Conservation (phyloP, 1,140 invertebrate genomes). For the Hyposmocoma kahamanoa region DNA sequence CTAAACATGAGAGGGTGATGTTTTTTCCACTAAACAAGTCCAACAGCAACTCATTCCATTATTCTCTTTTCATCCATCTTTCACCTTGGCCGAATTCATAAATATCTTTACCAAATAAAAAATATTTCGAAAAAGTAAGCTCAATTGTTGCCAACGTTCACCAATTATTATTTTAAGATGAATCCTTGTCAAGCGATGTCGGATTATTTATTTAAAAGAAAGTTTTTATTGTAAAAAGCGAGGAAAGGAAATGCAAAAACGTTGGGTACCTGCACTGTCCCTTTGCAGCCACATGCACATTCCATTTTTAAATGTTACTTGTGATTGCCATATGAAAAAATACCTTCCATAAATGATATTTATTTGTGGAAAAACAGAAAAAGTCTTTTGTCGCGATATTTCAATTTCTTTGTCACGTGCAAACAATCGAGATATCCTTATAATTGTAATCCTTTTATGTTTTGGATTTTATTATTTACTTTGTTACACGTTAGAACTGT, state of each 20-base stretch:
- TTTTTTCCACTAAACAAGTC: no score
- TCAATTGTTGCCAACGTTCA: slow-evolving; percentile 15
- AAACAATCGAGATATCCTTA: slow-evolving; percentile 22
- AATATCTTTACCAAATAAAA: slow-evolving; percentile 22
- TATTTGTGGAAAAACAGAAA: slow-evolving; percentile 38
- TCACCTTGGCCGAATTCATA: not conserved
- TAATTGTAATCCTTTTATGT: slow-evolving; percentile 49
- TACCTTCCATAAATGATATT: slow-evolving; percentile 36
- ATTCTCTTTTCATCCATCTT: no score
- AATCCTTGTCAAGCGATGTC: slow-evolving; percentile 64
- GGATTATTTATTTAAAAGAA: slow-evolving; percentile 73
- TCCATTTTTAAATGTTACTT: slow-evolving; percentile 43
- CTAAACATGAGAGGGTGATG: not conserved
- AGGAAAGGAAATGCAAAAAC: slow-evolving; percentile 71
- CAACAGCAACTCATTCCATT: not conserved
- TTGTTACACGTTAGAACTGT: no score
- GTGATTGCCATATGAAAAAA: slow-evolving; percentile 45
- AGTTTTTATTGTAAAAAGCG: slow-evolving; percentile 71
- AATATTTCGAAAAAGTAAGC: slow-evolving; percentile 10
- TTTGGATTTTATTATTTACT: slow-evolving; percentile 13
- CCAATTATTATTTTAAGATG: slow-evolving; percentile 69
- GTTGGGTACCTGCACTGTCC: slow-evolving; percentile 53
- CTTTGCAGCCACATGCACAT: slow-evolving; percentile 57
- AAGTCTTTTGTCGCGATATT: slow-evolving; percentile 35
- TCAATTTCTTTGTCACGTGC: slow-evolving; percentile 36